Evolutionary conservation across 2,113 vertebrate species (phyloP), one percentile per base, ranked within the genome.

Genomic region (Rallus limicola): DNA sequence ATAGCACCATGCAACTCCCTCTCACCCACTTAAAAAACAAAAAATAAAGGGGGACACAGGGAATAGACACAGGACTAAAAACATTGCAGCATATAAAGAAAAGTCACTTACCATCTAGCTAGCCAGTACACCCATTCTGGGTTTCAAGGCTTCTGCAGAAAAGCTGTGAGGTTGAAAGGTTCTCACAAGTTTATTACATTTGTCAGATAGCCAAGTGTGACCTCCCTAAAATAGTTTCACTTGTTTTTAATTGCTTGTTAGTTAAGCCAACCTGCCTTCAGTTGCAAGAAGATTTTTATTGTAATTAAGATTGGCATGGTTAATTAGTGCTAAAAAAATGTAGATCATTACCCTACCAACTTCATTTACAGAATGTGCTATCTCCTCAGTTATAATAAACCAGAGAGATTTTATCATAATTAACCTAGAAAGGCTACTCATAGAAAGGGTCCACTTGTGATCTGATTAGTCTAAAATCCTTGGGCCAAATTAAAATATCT

Each of bases 171-270:
- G 6, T 8, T 24, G 1, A 24, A 59, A 71, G 24, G 17, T 36
- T 52, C 64, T 82, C 60, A 74, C 59, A 82, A 52, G n/a, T 90
- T 80, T 84, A 74, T 92, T 50, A 77, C 48, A 33, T 82, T 82
- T 79, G 46, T 90, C 75, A 81, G 28, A 65, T 50, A 5, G 60
- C 50, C 29, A 83, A 75, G 38, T 40, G 23, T 42, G 3, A 8
- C 40, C 46, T 88, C 70, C 44, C 38, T 76, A 74, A 96, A 26
- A 58, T 18, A 65, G 67, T 71, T 91, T 86, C 87, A 82, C 72
- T 65, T 80, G 60, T 38, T 93, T 93, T 92, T 92, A 95, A 95
- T 90, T 97, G 83, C 72, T 94, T 92, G 31, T 88, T 96, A 94
- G 77, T 65, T 90, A 56, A 93, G 48, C 19, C 72, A 92, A 80